Evolutionary conservation across 2,888 invertebrate species (phyloP).

Genomic region (Pterobdella sp.): DNA sequence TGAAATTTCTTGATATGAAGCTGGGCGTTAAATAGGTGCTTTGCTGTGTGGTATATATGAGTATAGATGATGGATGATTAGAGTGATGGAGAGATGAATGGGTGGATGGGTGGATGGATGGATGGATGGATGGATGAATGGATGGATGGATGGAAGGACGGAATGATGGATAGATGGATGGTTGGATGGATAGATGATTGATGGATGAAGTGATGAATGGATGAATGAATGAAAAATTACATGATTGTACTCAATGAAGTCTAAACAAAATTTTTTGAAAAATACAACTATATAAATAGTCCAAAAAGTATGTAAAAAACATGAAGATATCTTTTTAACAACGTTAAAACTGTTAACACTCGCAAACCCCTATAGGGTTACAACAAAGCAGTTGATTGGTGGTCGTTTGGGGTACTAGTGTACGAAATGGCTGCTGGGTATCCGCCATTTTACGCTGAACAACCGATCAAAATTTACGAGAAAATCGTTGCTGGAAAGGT

Average conservation of each 20-base stretch:
- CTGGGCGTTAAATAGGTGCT: too few species aligned
- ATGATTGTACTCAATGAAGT: too few species aligned
- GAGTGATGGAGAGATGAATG: too few species aligned
- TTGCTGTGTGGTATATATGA: too few species aligned
- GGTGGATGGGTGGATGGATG: not conserved
- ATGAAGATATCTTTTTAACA: too few species aligned
- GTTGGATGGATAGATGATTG: not conserved
- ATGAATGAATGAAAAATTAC: not conserved
- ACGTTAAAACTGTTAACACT: not conserved
- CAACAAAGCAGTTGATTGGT: slow-evolving; percentile 99
- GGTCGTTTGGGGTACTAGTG: slow-evolving; percentile 67
- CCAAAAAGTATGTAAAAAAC: too few species aligned
- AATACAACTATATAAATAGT: too few species aligned
- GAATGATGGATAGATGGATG: not conserved
- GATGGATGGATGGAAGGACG: slow-evolving; percentile 27
- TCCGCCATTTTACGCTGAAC: slow-evolving; percentile 98
- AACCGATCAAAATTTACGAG: slow-evolving; percentile 99
- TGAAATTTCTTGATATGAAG: too few species aligned
- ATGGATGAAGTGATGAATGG: not conserved
- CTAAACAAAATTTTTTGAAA: too few species aligned
- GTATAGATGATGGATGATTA: too few species aligned
- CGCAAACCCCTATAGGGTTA: slow-evolving; percentile 57
- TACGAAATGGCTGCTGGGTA: slow-evolving; percentile 65
- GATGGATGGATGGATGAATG: not conserved
- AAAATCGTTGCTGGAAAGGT: slow-evolving; percentile 98